Percentiles rank a stretch among this genome's conserved stretches.
Conservation (phyloP, 35 echinoderm and acorn worm genomes). For the Heliocidaris erythrogramma region DNA sequence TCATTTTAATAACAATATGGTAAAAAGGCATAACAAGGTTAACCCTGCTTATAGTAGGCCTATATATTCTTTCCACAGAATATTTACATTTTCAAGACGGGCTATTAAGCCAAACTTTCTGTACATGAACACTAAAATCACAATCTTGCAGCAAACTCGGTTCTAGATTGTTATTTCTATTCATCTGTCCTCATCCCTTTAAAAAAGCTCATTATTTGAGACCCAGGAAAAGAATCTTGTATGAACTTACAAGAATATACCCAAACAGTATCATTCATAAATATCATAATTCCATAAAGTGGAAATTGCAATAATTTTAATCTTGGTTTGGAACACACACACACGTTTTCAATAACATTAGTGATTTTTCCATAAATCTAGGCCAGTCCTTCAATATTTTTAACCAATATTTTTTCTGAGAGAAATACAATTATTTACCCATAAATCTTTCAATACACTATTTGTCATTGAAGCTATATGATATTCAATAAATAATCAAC, state of each 20-base stretch:
- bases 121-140: neutral
- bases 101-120: neutral
- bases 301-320: neutral
- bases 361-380: neutral
- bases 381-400: neutral
- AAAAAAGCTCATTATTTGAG: no score
- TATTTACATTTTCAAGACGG: neutral
- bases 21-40: neutral
- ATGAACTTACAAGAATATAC: no score
- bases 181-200: no score
- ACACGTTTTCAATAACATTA: neutral
- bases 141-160: neutral
- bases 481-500: neutral
- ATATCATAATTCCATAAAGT: neutral
- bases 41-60: neutral
- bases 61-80: slow-evolving; percentile 6
- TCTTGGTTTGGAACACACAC: neutral
- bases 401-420: neutral
- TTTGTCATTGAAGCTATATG: neutral
- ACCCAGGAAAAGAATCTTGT: no score
- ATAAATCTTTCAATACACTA: neutral
- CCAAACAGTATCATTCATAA: neutral
- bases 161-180: neutral
- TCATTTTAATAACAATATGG: neutral
- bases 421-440: neutral